Evolutionary conservation across 2,888 invertebrate genomes (phyloP).

Genomic region (Nephrotoma appendiculata): DNA sequence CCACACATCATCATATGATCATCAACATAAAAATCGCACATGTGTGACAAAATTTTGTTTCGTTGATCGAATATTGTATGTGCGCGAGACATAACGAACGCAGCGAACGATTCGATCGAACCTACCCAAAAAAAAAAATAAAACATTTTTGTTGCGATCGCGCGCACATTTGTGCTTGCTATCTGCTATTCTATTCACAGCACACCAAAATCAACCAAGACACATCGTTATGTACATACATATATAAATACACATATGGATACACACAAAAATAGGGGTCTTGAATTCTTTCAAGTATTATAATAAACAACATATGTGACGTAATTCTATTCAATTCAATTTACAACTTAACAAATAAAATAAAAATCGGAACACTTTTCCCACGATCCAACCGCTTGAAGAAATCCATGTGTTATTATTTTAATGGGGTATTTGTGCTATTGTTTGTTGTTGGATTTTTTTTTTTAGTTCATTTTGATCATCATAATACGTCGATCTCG

Average conservation of each 20-base stretch:
- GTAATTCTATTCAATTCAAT: neutral
- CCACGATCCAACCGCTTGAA: neutral
- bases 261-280: neutral
- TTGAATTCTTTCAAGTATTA: neutral
- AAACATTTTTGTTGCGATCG: neutral
- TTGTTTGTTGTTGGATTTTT: neutral
- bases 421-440: neutral
- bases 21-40: neutral
- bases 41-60: neutral
- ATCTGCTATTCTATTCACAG: neutral
- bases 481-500: neutral
- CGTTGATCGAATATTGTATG: neutral
- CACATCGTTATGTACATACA: neutral
- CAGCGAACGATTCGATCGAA: neutral
- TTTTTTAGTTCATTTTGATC: neutral
- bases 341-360: slow-evolving; percentile 1
- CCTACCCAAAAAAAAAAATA: neutral
- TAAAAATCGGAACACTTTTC: slow-evolving; percentile 2
- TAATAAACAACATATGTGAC: slow-evolving; percentile 3
- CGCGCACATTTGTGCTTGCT: neutral
- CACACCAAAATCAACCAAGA: neutral
- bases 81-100: neutral
- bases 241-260: neutral
- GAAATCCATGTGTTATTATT: slow-evolving; percentile 2
- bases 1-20: neutral